phyloP scores from a whole-genome alignment of 1,140 invertebrate species.

The Eupristina koningsbergeri region DNA sequence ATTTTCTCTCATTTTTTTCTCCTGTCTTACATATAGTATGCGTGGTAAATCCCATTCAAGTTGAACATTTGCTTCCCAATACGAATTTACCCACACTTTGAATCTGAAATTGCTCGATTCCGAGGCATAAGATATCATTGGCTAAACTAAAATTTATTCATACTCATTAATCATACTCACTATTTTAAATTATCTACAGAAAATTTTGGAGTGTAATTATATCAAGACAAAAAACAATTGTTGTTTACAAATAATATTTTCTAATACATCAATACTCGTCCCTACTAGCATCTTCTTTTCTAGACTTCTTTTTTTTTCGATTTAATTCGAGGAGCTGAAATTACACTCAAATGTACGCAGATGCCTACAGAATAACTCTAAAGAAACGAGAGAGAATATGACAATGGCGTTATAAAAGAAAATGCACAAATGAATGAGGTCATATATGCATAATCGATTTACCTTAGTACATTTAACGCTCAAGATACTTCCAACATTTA shows the following conservation, averaged over 20 bases:
- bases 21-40: neutral
- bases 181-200: too few species aligned
- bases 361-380: too few species aligned
- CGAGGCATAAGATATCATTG: too few species aligned
- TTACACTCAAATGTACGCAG: slow-evolving; percentile 37
- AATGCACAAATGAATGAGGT: neutral
- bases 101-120: neutral
- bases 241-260: too few species aligned
- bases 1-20: slow-evolving; percentile 26
- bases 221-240: too few species aligned
- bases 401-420: neutral
- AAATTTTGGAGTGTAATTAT: too few species aligned
- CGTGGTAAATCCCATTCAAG: neutral
- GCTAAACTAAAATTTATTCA: too few species aligned
- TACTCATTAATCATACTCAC: too few species aligned
- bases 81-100: neutral
- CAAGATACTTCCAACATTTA: slow-evolving; percentile 15
- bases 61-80: neutral
- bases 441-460: slow-evolving; percentile 37
- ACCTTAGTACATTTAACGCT: slow-evolving; percentile 46
- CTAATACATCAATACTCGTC: too few species aligned
- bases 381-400: neutral
- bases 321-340: slow-evolving; percentile 45
- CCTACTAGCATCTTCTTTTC: neutral
- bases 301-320: slow-evolving; percentile 17